A percentile compares a stretch with the other conserved stretches of the same genome.
phyloP scores from a whole-genome alignment of 2,888 invertebrate genomes.

The Arctia plantaginis region DNA sequence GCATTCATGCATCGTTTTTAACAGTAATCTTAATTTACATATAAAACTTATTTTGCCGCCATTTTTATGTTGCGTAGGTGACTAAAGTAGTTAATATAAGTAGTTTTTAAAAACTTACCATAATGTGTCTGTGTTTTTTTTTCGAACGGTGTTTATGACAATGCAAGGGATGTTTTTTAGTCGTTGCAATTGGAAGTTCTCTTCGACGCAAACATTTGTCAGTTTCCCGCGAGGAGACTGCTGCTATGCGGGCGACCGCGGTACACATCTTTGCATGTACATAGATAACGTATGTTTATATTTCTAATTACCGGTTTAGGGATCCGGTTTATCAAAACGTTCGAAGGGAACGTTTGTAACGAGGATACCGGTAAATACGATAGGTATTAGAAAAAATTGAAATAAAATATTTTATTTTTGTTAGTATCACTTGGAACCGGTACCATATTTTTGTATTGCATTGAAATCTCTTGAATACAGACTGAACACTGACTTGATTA shows the following conservation, averaged over 20 bases:
- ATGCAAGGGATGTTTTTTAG: slow-evolving; percentile 55
- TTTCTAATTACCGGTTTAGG: slow-evolving; percentile 40
- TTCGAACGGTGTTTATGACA: slow-evolving; percentile 49
- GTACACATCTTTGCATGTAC: slow-evolving; percentile 57
- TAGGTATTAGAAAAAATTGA: not conserved
- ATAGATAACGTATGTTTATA: slow-evolving; percentile 45
- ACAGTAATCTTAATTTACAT: not conserved
- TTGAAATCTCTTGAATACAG: not conserved
- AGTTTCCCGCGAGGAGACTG: slow-evolving; percentile 66
- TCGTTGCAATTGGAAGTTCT: slow-evolving; percentile 34
- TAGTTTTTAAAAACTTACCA: slow-evolving; percentile 64
- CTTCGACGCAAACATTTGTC: slow-evolving; percentile 60
- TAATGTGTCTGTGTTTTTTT: slow-evolving; percentile 51
- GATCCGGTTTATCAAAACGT: slow-evolving; percentile 12
- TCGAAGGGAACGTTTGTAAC: not conserved
- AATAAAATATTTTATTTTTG: not conserved
- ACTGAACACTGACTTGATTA: slow-evolving; percentile 19
- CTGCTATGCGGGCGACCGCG: slow-evolving; percentile 66
- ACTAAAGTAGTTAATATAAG: slow-evolving; percentile 11
- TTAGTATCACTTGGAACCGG: not conserved
- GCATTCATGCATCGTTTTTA: not conserved
- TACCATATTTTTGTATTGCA: not conserved
- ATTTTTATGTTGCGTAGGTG: slow-evolving; percentile 26
- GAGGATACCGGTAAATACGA: not conserved
- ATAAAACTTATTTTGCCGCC: slow-evolving; percentile 25